phyloP scores from a whole-genome alignment of 2,797 vertebrate genomes.

The Liparis tanakae region DNA sequence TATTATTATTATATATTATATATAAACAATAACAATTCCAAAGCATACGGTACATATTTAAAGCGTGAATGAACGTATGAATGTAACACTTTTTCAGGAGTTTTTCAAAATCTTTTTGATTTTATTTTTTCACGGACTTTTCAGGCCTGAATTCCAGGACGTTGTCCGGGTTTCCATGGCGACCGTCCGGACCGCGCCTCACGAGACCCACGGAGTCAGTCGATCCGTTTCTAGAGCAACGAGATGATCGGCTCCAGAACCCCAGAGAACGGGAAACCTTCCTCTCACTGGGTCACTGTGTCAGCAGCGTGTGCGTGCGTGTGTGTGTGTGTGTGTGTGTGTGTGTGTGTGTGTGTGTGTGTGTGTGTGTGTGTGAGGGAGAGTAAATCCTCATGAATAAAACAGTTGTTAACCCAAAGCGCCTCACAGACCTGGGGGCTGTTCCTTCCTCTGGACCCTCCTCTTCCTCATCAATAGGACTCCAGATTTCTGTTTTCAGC shows the following conservation, averaged over 20 bases:
- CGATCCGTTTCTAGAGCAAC: too few relatives aligned
- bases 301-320: conserved; percentile 46
- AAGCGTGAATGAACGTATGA: too few relatives aligned
- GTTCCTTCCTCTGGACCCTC: not conserved
- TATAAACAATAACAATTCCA: too few relatives aligned
- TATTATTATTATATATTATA: too few relatives aligned
- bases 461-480: not conserved
- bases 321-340: not conserved
- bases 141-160: too few relatives aligned
- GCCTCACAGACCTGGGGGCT: conserved; percentile 13
- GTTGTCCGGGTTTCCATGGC: too few relatives aligned
- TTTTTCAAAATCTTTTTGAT: too few relatives aligned
- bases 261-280: conserved; percentile 59
- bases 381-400: conserved; percentile 47
- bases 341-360: not conserved
- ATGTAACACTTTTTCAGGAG: too few relatives aligned
- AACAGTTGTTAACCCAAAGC: conserved; percentile 28
- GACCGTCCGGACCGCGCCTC: too few relatives aligned
- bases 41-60: too few relatives aligned
- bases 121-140: too few relatives aligned
- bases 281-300: conserved; percentile 78
- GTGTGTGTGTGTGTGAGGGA: not conserved
- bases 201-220: too few relatives aligned
- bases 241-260: conserved; percentile 22
- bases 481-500: conserved; percentile 15